phyloP scores from a whole-genome alignment of 2,888 invertebrate genomes.

The Meloe dianella region DNA sequence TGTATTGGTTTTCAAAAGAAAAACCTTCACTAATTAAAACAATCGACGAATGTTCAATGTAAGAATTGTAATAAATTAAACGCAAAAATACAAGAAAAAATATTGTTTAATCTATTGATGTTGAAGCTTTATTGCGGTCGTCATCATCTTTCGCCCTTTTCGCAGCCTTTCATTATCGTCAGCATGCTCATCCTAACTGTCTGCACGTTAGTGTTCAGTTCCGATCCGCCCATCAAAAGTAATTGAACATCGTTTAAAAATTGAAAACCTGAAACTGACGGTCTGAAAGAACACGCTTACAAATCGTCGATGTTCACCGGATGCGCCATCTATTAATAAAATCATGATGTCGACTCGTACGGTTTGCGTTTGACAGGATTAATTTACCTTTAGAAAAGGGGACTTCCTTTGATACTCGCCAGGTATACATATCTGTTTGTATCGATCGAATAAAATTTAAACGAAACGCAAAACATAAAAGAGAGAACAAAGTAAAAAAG shows the following conservation, averaged over 20 bases:
- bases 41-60: too few species aligned
- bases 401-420: conserved; percentile 41
- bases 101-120: conserved; percentile 1
- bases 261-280: conserved; percentile 49
- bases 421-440: conserved; percentile 18
- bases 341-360: conserved; percentile 46
- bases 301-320: conserved; percentile 46
- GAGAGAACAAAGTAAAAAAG: not conserved
- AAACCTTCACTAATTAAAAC: not conserved
- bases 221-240: conserved; percentile 34
- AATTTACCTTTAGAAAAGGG: conserved; percentile 48
- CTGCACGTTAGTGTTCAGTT: conserved; percentile 20
- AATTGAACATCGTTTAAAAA: conserved; percentile 48
- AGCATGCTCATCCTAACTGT: conserved; percentile 22
- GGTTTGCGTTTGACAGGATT: conserved; percentile 50
- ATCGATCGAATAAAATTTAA: not conserved
- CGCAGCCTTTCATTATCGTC: conserved; percentile 28
- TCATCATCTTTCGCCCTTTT: conserved; percentile 21
- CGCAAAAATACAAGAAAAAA: not conserved
- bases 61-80: not conserved
- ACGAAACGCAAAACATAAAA: not conserved
- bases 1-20: not conserved
- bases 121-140: conserved; percentile 16
- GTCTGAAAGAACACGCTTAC: conserved; percentile 44
- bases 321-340: conserved; percentile 52